Evolutionary conservation across 1,140 invertebrate species (phyloP).

Genomic region (Antheraea mylitta): DNA sequence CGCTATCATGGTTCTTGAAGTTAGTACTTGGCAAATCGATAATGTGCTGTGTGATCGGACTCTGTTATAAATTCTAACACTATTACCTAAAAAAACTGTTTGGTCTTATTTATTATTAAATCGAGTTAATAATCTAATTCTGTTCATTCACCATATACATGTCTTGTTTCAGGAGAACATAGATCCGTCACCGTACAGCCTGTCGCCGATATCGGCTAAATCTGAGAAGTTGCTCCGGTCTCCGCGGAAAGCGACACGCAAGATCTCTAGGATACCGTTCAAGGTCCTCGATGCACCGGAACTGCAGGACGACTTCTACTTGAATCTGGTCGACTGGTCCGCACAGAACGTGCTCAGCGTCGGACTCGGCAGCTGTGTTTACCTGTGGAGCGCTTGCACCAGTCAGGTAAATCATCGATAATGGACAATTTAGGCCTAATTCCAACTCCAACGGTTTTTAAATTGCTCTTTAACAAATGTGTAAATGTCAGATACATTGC

Average conservation of each 20-base stretch:
- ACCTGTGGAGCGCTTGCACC: slow-evolving; percentile 99
- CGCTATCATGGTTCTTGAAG: no score
- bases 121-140: no score
- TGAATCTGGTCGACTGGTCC: slow-evolving; percentile 99
- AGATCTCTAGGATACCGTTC: slow-evolving; percentile 98
- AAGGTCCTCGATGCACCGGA: slow-evolving; percentile 99
- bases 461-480: no score
- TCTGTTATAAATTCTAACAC: no score
- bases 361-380: slow-evolving; percentile 98
- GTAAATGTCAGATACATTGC: no score
- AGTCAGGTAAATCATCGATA: no score
- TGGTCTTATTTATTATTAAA: no score
- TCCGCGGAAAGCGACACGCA: slow-evolving; percentile 95
- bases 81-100: no score
- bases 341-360: slow-evolving; percentile 99
- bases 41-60: no score
- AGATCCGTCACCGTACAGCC: slow-evolving; percentile 89
- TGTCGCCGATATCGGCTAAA: slow-evolving; percentile 95
- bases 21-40: no score
- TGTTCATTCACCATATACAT: neutral
- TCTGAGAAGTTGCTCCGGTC: slow-evolving; percentile 96
- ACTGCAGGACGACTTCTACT: slow-evolving; percentile 99
- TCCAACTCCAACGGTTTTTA: no score
- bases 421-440: no score
- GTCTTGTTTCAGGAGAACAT: slow-evolving; percentile 78